Evolutionary conservation across 1,140 invertebrate species (phyloP).

Genomic region (Centruroides vittatus): DNA sequence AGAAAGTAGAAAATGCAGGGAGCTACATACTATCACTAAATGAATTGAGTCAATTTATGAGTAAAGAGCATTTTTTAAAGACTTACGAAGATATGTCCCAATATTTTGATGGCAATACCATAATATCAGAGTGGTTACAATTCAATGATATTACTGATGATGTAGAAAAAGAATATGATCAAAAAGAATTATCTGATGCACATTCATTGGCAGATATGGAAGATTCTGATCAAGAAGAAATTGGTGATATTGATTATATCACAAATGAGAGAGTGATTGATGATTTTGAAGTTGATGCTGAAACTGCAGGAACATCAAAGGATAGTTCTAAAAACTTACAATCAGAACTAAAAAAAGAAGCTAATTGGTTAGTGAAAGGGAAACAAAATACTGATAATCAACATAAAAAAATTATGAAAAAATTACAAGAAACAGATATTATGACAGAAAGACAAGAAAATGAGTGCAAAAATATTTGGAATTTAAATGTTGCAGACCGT

Average conservation of each 20-base stretch:
- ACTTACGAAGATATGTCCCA: too few relatives aligned
- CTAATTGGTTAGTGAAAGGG: too few relatives aligned
- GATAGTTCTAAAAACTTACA: too few relatives aligned
- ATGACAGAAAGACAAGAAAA: not conserved
- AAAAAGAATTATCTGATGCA: not conserved
- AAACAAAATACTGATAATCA: not conserved
- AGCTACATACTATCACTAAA: not conserved
- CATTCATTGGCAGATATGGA: not conserved
- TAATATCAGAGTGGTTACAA: too few relatives aligned
- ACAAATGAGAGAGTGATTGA: not conserved
- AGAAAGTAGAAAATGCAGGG: not conserved
- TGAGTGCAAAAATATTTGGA: not conserved
- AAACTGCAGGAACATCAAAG: not conserved
- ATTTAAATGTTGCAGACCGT: not conserved
- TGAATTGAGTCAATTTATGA: not conserved
- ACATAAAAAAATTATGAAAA: not conserved
- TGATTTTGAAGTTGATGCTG: not conserved
- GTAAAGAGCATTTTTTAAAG: too few relatives aligned
- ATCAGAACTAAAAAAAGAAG: too few relatives aligned
- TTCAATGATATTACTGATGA: too few relatives aligned
- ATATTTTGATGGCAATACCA: too few relatives aligned
- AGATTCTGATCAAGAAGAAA: not conserved
- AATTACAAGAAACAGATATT: not conserved
- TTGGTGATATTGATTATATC: not conserved
- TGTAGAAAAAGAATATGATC: too few relatives aligned